These are phyloP conservation scores for Antrozous pallidus DNA, from an alignment of 2,797 vertebrate genomes.

Conservation along the genomic window DNA sequence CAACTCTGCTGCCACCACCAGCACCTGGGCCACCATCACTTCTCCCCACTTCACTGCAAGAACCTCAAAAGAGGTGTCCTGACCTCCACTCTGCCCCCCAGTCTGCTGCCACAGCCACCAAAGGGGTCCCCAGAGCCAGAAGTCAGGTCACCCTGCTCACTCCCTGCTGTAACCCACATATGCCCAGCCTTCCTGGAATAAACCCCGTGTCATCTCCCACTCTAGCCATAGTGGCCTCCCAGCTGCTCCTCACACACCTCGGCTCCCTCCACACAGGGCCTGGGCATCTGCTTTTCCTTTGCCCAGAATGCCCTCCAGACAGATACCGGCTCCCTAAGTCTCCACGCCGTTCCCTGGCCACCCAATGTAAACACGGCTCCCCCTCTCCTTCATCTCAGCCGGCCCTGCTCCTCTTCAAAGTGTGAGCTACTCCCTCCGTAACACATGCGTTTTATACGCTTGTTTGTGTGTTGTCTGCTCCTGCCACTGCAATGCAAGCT, in stretches of 20 bases:
- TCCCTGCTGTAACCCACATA: not conserved
- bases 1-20: not conserved
- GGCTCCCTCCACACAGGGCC: not conserved
- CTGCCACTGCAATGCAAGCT: not conserved
- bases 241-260: not conserved
- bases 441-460: too few species aligned
- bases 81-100: not conserved
- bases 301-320: not conserved
- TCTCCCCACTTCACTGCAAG: not conserved
- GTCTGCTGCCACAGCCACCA: not conserved
- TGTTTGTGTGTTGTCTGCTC: not conserved
- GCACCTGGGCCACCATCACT: not conserved
- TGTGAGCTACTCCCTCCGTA: not conserved
- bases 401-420: not conserved
- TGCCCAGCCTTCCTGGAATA: not conserved
- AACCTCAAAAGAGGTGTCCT: not conserved
- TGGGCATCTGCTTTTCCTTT: not conserved
- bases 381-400: not conserved
- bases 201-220: too few species aligned
- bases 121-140: not conserved
- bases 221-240: not conserved
- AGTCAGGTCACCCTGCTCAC: not conserved
- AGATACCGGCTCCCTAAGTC: not conserved
- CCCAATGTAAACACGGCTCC: not conserved
- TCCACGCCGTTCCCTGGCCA: not conserved